Evolutionary conservation across 1,140 invertebrate species (phyloP), one percentile per base, ranked within the genome.

Genomic region (Fopius arisanus): DNA sequence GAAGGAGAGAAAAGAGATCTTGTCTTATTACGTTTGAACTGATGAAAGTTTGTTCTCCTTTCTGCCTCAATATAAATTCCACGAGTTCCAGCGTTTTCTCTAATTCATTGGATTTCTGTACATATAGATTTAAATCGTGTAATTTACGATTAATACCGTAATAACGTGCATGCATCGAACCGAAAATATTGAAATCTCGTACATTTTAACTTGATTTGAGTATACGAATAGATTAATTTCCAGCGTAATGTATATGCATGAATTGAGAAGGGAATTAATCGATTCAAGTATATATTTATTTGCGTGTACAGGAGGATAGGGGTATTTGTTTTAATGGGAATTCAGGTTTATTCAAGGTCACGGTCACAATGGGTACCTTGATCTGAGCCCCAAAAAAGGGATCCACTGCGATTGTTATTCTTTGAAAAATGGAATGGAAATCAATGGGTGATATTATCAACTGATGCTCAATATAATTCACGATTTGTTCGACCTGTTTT

Each of bases 341-440:
- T 26, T 28, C 23, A 62, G 10, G 26, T 14, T 23, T 23, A 21
- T 40, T 16, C 5, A 48, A 41, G 37, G 19, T 3, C 29, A 67
- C 21, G 37, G 26, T 67, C 40, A 41, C 66, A 12, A 67, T 21
- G 26, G 33, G 12, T 26, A 3, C 26, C 16, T 14, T 28, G 6
- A 67, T 43, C 14, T 67, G 66, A 67, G 66, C 66, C 66, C 66
- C 37, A 43, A 43, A 26, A 43, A 67, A 67, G 33, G n/a, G 28
- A 43, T n/a, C 29, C 29, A 23, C 19, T 16, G 66, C 37, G 37
- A 67, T 28, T 48, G 40, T 67, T 26, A 28, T 14, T 7, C 19
- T 59, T 59, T 48, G 7, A 48, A 48, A 12, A 48, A 48, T 48
- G 14, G 43, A n/a, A 48, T 48, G 5, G 16, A 1, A 12, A 37